These are phyloP conservation scores for Cnemophilus loriae DNA, from an alignment of 2,113 vertebrate species.

Conservation along the genomic window DNA sequence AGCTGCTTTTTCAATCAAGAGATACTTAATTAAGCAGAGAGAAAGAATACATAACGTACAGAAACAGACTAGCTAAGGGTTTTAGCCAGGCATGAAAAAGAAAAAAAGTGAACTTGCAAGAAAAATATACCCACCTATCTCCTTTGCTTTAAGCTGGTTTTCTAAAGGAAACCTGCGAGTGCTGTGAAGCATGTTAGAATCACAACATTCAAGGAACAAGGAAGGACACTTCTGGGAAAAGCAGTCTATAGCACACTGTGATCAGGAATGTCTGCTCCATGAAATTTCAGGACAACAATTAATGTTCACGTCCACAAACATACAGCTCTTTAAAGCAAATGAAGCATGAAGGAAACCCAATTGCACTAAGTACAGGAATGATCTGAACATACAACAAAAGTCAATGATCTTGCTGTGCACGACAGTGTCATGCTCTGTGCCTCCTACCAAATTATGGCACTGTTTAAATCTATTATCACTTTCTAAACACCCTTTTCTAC, in stretches of 20 bases:
- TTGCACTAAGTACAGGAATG: not conserved
- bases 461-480: constrained; percentile 32
- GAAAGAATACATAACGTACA: not conserved
- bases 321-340: constrained; percentile 16
- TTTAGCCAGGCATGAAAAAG: not conserved
- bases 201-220: not conserved
- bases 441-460: not conserved
- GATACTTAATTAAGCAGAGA: constrained; percentile 19
- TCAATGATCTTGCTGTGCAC: not conserved
- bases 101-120: not conserved
- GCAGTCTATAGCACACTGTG: not conserved
- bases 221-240: not conserved
- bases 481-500: not conserved
- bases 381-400: not conserved
- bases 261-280: not conserved
- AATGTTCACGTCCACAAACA: not conserved
- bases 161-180: not conserved
- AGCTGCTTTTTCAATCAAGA: constrained; percentile 29
- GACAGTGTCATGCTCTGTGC: not conserved
- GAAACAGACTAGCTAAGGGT: not conserved
- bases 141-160: not conserved
- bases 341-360: constrained; percentile 29
- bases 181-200: not conserved
- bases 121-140: not conserved
- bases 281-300: constrained; percentile 26